Base-by-base conservation (phyloP, 1,140 invertebrate species). In the Bombus superbus region DNA sequence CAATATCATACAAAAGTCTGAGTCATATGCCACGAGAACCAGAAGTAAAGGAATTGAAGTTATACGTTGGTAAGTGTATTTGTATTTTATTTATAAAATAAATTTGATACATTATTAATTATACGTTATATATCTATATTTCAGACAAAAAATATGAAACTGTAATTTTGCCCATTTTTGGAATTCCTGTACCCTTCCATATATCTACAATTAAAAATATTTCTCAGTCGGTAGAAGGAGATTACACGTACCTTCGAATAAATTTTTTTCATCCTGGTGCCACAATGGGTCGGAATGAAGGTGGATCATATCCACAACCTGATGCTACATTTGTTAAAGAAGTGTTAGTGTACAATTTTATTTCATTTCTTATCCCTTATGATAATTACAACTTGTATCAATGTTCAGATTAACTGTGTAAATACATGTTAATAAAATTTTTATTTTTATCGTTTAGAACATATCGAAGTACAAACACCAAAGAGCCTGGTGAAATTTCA, bases 141-240 rank as follows among this genome's bases (percentile, higher is more conserved):
- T 96, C 94, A 98, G 98, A 99, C 95, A 98, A 98, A 92, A 99
- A 99, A 95, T 99, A 99, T 94, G 99, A 99, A 95, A 99, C 99
- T 22, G 97, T 99, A 25, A 99, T 99, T 84, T 94, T 99, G 85
- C 99, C 99, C 0, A 97, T 99, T 89, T 99, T 99, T 96, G 99
- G 99, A 77, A 96, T 99, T 69, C 98, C 99, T 13, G 98, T 99
- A 86, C 99, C 99, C 81, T 99, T 99, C 94, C 99, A 99, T 94
- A 99, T 99, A 94, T 99, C 99, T 1, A 99, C 98, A 6, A 99
- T 99, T 74, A 99, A 99, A 96, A 99, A 99, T 94, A 99, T 99
- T 92, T 99, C 98, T 42, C 98, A 99, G 93, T 99, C 98, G 2
- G 98, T 99, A 35, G 99, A 99, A 95, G 99, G 99, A 59, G 99